Evolutionary conservation across 1,140 invertebrate genomes (phyloP), one percentile per base, ranked within the genome.

Genomic region (Drosophila subobscura): DNA sequence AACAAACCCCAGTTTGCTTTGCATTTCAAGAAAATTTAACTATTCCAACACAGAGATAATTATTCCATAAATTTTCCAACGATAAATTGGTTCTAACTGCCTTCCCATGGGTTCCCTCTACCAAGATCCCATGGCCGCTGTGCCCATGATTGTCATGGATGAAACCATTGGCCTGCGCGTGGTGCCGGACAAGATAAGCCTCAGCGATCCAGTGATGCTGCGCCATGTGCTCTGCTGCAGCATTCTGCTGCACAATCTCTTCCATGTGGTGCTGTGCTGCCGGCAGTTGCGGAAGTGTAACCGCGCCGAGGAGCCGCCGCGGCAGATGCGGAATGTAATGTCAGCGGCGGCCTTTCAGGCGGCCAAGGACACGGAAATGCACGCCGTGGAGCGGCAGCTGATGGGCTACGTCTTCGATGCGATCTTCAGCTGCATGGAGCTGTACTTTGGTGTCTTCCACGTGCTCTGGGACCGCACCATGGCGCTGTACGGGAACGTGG

Each of bases 81-180:
- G n/a, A n/a, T n/a, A n/a, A n/a, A n/a, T n/a, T n/a, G n/a, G n/a
- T n/a, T n/a, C n/a, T n/a, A n/a, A n/a, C n/a, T n/a, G n/a, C n/a
- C n/a, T n/a, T n/a, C n/a, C 16, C 3, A 79, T 79, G 77, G 20
- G 37, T 0, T 40, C 79, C 1, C 42, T 83, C 0, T 83, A 83
- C 23, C 56, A 83, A 33, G 64, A 83, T 22, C 79, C 79, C 0
- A 16, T 74, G 53, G 74, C 58, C 1, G 44, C 56, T 2, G 55
- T 61, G 14, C 42, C 10, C 0, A 29, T 78, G 1, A 10, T 12
- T 10, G 51, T 83, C 4, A 27, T 53, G n/a, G 33, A 49, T 0
- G 5, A 29, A 0, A 29, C 53, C 0, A 77, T 73, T 0, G 60
- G 67, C 0, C 4, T 44, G 3, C 0, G 8, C 0, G 4, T 80